Conservation (phyloP, 2,888 invertebrate species). For the Scrobipalpa atriplicella region DNA sequence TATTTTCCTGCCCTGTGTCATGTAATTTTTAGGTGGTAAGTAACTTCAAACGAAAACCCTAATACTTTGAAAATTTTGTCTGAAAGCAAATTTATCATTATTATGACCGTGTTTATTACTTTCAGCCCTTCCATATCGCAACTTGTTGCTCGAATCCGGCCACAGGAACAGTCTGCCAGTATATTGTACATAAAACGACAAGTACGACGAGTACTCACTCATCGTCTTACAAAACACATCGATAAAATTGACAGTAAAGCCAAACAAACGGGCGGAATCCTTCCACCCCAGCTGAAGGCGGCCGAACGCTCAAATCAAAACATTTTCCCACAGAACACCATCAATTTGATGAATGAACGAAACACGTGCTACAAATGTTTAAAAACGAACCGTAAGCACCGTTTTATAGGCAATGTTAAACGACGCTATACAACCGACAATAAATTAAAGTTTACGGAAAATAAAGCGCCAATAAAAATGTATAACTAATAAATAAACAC, state of each 20-base stretch:
- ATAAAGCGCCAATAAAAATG: conserved; percentile 82
- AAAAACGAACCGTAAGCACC: conserved; percentile 79
- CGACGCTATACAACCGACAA: conserved; percentile 77
- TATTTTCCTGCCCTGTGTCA: background rate
- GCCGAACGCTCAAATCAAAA: conserved; percentile 65
- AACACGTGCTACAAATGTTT: conserved; percentile 82
- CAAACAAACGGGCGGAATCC: conserved; percentile 46
- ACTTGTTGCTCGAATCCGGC: conserved; percentile 11
- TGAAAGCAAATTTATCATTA: background rate
- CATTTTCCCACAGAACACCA: conserved; percentile 79
- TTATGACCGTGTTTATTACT: background rate
- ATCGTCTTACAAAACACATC: conserved; percentile 37
- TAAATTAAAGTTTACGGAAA: conserved; percentile 82
- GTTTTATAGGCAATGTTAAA: conserved; percentile 83
- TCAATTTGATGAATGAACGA: conserved; percentile 82
- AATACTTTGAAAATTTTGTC: background rate
- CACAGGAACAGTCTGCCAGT: background rate
- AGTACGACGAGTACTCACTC: conserved; percentile 20
- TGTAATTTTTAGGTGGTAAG: background rate
- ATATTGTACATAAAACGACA: conserved; percentile 16
- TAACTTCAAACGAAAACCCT: background rate
- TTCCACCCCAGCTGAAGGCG: conserved; percentile 48
- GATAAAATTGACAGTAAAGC: conserved; percentile 43
- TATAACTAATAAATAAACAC: conserved; percentile 83
- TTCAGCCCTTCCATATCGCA: background rate